These are phyloP conservation scores for Drosophila ercepeae DNA, from an alignment of 1,140 invertebrate species.

Conservation along the genomic window DNA sequence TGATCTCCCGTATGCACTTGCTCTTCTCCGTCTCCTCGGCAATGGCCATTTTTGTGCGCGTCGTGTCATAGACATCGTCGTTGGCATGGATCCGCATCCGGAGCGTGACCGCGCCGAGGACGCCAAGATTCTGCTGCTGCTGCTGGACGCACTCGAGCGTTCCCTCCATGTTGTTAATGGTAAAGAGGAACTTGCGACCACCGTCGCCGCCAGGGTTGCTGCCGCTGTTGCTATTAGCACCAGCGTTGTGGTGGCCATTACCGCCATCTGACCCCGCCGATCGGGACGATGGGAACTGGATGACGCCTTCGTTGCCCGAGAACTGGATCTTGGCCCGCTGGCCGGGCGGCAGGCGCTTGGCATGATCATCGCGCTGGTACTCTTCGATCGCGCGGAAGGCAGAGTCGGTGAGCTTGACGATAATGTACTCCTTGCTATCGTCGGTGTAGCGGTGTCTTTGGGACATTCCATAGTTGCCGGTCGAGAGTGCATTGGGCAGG, in stretches of 20 bases:
- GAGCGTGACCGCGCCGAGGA: slow-evolving; percentile 91
- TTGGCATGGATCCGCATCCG: slow-evolving; percentile 96
- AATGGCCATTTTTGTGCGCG: slow-evolving; percentile 93
- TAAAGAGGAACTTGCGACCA: slow-evolving; percentile 79
- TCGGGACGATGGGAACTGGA: slow-evolving; percentile 81
- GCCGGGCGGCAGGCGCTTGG: slow-evolving; percentile 86
- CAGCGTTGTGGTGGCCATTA: slow-evolving; percentile 34
- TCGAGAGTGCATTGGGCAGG: slow-evolving; percentile 93
- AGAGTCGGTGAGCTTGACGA: slow-evolving; percentile 97
- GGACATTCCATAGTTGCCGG: slow-evolving; percentile 96
- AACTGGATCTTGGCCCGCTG: slow-evolving; percentile 77
- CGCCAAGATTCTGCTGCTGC: slow-evolving; percentile 88
- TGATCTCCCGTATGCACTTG: slow-evolving; percentile 96
- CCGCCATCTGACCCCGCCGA: no score
- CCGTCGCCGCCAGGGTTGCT: slow-evolving; percentile 24
- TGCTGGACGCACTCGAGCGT: slow-evolving; percentile 96
- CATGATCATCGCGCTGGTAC: slow-evolving; percentile 89
- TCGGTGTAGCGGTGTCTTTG: slow-evolving; percentile 90
- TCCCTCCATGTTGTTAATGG: slow-evolving; percentile 78
- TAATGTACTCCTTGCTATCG: slow-evolving; percentile 95
- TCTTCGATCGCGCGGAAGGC: slow-evolving; percentile 95
- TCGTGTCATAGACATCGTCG: slow-evolving; percentile 96
- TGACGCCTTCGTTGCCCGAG: slow-evolving; percentile 72
- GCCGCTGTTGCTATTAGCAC: slow-evolving; percentile 46
- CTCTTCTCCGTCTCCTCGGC: slow-evolving; percentile 95